phyloP scores from a whole-genome alignment of 1,140 invertebrate genomes.

The Drosophila trapezifrons region DNA sequence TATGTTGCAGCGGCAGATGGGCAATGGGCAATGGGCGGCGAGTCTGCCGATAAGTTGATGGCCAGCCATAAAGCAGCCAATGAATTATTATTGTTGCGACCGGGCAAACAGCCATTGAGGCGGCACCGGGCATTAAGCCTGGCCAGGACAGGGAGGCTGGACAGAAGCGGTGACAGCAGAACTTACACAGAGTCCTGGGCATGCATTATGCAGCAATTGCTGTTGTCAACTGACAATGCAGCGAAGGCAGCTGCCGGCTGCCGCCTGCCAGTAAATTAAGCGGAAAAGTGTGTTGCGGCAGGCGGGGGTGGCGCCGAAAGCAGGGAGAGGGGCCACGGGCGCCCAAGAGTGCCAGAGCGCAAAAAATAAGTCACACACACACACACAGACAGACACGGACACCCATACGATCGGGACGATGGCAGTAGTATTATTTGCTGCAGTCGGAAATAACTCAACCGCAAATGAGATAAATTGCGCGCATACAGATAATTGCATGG shows the following conservation, averaged over 20 bases:
- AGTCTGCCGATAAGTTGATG: conserved; percentile 76
- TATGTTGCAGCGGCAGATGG: conserved; percentile 34
- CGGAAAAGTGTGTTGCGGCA: conserved; percentile 76
- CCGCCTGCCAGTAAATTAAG: conserved; percentile 80
- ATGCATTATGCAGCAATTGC: conserved; percentile 81
- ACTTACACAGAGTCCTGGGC: conserved; percentile 49
- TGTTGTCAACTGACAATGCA: conserved; percentile 70
- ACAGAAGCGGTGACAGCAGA: conserved; percentile 52
- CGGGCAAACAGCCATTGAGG: conserved; percentile 32
- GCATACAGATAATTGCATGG: conserved; percentile 82
- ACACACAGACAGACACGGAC: neutral
- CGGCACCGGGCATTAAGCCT: conserved; percentile 43
- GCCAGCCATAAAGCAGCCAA: conserved; percentile 74
- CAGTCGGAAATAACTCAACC: conserved; percentile 83
- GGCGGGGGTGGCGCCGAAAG: conserved; percentile 36
- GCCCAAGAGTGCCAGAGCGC: conserved; percentile 4
- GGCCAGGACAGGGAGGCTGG: conserved; percentile 1
- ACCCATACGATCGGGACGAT: conserved; percentile 23
- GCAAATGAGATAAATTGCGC: conserved; percentile 84
- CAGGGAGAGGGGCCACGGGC: neutral
- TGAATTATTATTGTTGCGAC: conserved; percentile 73
- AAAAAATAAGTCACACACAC: conserved; percentile 28
- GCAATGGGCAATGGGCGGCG: conserved; percentile 2
- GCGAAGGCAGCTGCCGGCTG: conserved; percentile 63
- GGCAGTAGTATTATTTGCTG: conserved; percentile 72